Conservation (phyloP, 2,797 vertebrate species). For the Carcharodon carcharias region DNA sequence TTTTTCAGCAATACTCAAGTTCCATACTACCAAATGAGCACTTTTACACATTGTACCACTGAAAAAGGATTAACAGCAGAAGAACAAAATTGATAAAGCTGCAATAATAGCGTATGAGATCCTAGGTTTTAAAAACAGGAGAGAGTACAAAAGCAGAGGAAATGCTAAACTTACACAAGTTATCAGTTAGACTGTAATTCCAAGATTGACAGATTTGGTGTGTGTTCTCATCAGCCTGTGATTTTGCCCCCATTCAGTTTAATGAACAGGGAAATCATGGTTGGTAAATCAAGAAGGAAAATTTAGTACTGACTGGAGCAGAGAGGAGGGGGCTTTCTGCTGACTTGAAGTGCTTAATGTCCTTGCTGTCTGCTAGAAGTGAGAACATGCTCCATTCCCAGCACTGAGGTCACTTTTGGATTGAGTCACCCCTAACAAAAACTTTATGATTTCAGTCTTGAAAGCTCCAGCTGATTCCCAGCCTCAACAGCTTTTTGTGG, state of each 20-base stretch:
- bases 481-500: neutral
- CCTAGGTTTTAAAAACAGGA: neutral
- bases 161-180: neutral
- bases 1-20: too few relatives aligned
- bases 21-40: too few relatives aligned
- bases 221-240: neutral
- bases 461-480: neutral
- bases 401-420: neutral
- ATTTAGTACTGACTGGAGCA: neutral
- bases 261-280: neutral
- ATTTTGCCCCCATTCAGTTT: neutral
- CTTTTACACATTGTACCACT: too few relatives aligned
- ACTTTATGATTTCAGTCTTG: neutral
- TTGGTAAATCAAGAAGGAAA: neutral
- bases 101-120: neutral
- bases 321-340: neutral
- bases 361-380: neutral
- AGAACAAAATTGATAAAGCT: neutral
- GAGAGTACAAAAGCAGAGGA: neutral
- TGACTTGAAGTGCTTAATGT: neutral
- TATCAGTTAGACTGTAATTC: neutral
- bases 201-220: neutral
- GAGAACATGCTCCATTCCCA: neutral
- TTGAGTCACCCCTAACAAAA: neutral
- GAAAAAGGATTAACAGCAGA: neutral